Base-by-base conservation (phyloP, 2,797 vertebrate genomes). In the Thaleichthys pacificus region DNA sequence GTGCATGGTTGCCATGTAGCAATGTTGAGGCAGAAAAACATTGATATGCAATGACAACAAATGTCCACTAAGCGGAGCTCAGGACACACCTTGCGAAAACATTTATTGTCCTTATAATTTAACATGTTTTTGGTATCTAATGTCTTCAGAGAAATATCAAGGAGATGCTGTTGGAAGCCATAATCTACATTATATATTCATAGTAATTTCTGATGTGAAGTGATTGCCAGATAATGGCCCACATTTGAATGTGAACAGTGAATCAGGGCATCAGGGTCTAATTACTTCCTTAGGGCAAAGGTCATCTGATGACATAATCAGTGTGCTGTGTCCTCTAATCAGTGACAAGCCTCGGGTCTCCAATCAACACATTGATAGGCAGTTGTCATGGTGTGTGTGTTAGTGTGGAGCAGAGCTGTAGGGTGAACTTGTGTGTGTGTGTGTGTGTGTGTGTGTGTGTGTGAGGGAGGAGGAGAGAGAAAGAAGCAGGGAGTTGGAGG, bases 1-100 rank as follows among this genome's bases (percentile, higher is more conserved):
- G 26, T 26, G 26, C 19, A 58, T 42, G 38, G 8, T 42, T 42
- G 8, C 38, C 8, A 19, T 21, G n/a, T n/a, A 22, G 56, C 5
- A n/a, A 57, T 57, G 19, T 57, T 57, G 56, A n/a, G 5, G 3
- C 19, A 2, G 12, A 21, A 8, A 57, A 26, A 51, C 4, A 21
- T 74, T 35, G n/a, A 19, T 42, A 42, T 42, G 22, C n/a, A 28
- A 47, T 66, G 58, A n/a, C 15, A 26, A 24, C 15, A 28, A 32
- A 64, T 69, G 56, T 68, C 83, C 86, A 84, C 77, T 75, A 77
- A 79, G 57, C 42, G 78, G 19, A 60, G 74, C 51, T 80, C 65
- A 79, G 19, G 3, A 56, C 24, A 3, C 47, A 47, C 22, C 22
- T 66, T 24, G 6, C 7, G 15, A 26, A 19, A 51, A 67, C 22